These are phyloP conservation scores for Melipona bicolor DNA, from an alignment of 2,888 invertebrate genomes.

Conservation along the genomic window DNA sequence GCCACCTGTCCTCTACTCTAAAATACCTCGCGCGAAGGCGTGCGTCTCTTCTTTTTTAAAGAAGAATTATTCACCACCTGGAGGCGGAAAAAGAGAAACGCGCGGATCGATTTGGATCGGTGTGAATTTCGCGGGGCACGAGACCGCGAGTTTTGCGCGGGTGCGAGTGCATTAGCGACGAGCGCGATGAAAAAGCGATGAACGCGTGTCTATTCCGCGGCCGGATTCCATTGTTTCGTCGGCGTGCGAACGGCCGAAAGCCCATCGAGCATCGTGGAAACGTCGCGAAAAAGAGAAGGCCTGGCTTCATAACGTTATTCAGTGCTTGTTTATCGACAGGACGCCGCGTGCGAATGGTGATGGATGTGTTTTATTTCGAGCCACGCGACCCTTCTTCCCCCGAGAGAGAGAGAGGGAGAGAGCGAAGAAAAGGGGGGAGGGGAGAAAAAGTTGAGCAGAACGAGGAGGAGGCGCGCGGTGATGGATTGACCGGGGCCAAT, in stretches of 20 bases:
- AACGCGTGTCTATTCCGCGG: slow-evolving; percentile 29
- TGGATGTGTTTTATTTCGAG: slow-evolving; percentile 76
- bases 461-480: slow-evolving; percentile 65
- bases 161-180: slow-evolving; percentile 19
- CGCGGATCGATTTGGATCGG: neutral
- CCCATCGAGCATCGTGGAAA: slow-evolving; percentile 11
- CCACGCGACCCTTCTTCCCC: slow-evolving; percentile 47
- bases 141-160: slow-evolving; percentile 8
- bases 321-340: slow-evolving; percentile 70
- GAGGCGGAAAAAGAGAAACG: neutral
- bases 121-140: neutral
- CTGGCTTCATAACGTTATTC: slow-evolving; percentile 62
- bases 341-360: slow-evolving; percentile 70
- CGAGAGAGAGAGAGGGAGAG: slow-evolving; percentile 24
- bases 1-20: neutral
- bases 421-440: slow-evolving; percentile 21
- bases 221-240: slow-evolving; percentile 28
- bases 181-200: slow-evolving; percentile 37
- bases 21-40: neutral
- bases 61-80: neutral
- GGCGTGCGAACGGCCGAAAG: neutral
- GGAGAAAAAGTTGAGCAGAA: slow-evolving; percentile 59
- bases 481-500: slow-evolving; percentile 79
- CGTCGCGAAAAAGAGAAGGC: slow-evolving; percentile 34
- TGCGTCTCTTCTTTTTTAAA: neutral